Evolutionary conservation across 1,140 invertebrate species (phyloP).

Genomic region (Conus ventricosus): DNA sequence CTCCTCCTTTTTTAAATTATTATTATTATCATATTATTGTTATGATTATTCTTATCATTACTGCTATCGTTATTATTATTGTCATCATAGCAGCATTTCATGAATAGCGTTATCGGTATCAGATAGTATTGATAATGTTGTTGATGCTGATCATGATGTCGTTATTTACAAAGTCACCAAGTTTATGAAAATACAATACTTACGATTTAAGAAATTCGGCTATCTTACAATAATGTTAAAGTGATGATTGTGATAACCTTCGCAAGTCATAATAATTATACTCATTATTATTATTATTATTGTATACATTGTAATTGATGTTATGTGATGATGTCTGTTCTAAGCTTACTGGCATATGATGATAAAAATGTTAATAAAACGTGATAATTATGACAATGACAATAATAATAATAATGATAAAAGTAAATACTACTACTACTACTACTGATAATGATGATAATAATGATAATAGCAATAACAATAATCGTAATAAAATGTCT

Average conservation of each 20-base stretch:
- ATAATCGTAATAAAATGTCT: too few relatives aligned
- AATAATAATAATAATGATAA: not conserved
- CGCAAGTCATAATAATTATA: too few relatives aligned
- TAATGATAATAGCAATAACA: not conserved
- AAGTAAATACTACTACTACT: not conserved
- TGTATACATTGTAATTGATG: not conserved
- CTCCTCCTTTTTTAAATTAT: not conserved
- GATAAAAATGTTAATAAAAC: not conserved
- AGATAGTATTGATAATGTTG: too few relatives aligned
- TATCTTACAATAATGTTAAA: too few relatives aligned
- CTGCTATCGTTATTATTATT: not conserved
- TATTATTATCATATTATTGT: not conserved
- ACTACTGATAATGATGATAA: not conserved
- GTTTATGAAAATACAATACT: too few relatives aligned
- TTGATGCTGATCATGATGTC: too few relatives aligned
- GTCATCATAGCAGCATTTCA: too few relatives aligned
- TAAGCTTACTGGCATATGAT: not conserved
- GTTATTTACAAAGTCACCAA: too few relatives aligned
- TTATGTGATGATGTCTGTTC: not conserved
- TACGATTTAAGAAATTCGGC: too few relatives aligned
- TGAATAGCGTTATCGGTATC: too few relatives aligned
- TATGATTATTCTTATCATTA: not conserved
- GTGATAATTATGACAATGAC: not conserved
- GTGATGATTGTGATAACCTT: too few relatives aligned
- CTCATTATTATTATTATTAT: not conserved